Percentiles rank a stretch among this genome's conserved stretches.
phyloP scores from a whole-genome alignment of 92 coral and sea anemone genomes.

The Pocillopora meandrina region DNA sequence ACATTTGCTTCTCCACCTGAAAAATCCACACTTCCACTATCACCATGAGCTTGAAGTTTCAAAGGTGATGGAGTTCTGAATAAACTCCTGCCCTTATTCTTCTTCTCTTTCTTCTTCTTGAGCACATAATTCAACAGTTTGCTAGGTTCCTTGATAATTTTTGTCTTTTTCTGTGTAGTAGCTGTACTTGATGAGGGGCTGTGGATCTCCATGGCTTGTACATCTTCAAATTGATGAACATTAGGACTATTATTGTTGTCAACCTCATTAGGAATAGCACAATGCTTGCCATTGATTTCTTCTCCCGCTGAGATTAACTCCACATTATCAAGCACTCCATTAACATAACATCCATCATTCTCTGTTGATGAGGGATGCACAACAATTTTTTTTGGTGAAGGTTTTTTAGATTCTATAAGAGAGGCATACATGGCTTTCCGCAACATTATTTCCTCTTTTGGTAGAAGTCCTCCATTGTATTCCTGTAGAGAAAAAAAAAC shows the following conservation, averaged over 20 bases:
- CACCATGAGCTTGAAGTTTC: neutral
- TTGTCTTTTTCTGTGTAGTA: slow-evolving; percentile 18
- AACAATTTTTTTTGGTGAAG: slow-evolving; percentile 24
- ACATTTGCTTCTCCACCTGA: neutral
- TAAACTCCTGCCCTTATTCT: neutral
- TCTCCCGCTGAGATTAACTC: neutral
- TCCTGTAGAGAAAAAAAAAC: slow-evolving; percentile 56
- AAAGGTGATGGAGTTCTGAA: slow-evolving; percentile 25
- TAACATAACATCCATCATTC: neutral
- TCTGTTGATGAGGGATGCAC: neutral
- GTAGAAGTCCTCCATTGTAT: slow-evolving; percentile 91
- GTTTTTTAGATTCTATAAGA: slow-evolving; percentile 67
- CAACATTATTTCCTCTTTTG: slow-evolving; percentile 91
- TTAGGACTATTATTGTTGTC: neutral
- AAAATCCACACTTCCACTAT: neutral
- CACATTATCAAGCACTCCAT: neutral
- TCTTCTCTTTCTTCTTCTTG: slow-evolving; percentile 43
- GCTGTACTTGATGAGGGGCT: neutral
- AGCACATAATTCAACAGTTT: slow-evolving; percentile 36
- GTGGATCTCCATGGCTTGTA: neutral
- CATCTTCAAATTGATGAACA: neutral
- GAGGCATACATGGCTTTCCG: slow-evolving; percentile 96
- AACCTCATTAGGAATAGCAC: neutral
- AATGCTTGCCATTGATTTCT: neutral
- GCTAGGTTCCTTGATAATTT: slow-evolving; percentile 36